phyloP scores from a whole-genome alignment of 2,888 invertebrate genomes.

The Coelopa pilipes region DNA sequence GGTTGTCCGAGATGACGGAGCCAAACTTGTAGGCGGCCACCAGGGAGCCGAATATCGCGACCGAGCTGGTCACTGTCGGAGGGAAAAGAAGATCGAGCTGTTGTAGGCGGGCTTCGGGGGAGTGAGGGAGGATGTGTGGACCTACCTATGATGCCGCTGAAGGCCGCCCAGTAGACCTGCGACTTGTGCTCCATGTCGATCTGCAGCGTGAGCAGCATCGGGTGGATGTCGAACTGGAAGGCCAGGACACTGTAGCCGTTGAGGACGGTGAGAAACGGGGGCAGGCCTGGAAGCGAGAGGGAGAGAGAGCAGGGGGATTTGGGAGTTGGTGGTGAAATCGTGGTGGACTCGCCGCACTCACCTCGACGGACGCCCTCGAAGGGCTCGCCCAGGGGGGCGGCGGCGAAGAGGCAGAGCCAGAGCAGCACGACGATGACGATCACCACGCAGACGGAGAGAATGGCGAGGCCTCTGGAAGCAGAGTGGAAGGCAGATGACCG shows the following conservation, averaged over 20 bases:
- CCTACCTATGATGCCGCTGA: slow-evolving; percentile 75
- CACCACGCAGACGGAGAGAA: slow-evolving; percentile 75
- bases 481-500: too few species aligned
- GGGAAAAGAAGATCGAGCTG: neutral
- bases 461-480: slow-evolving; percentile 66
- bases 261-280: slow-evolving; percentile 69
- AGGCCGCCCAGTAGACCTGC: slow-evolving; percentile 78
- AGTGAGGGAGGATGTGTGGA: too few species aligned
- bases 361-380: slow-evolving; percentile 60
- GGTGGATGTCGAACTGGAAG: slow-evolving; percentile 85
- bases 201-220: slow-evolving; percentile 87
- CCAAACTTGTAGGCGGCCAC: slow-evolving; percentile 77
- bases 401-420: slow-evolving; percentile 73
- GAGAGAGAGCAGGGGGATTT: too few species aligned
- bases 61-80: slow-evolving; percentile 71
- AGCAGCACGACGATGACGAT: slow-evolving; percentile 73
- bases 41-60: slow-evolving; percentile 75
- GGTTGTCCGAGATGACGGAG: slow-evolving; percentile 72
- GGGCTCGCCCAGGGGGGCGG: slow-evolving; percentile 59
- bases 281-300: slow-evolving; percentile 58
- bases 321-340: too few species aligned
- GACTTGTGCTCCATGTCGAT: slow-evolving; percentile 87
- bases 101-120: neutral
- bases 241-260: slow-evolving; percentile 76
- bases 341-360: slow-evolving; percentile 19